Evolutionary conservation across 2,888 invertebrate genomes (phyloP).

Genomic region (Cephus rjabovi): DNA sequence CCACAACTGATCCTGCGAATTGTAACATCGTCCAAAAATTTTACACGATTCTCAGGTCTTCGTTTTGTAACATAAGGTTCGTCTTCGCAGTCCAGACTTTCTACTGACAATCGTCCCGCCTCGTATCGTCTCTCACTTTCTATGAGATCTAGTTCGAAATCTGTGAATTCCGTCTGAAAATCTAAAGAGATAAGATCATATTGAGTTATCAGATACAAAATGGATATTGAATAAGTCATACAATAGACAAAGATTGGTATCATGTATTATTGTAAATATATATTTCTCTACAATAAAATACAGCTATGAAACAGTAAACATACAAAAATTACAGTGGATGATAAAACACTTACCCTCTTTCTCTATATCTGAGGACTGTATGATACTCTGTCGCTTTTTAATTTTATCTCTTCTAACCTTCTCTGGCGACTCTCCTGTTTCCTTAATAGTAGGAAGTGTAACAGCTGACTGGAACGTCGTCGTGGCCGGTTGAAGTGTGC

Average conservation of each 20-base stretch:
- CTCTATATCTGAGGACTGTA: constrained; percentile 12
- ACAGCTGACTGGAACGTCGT: constrained; percentile 12
- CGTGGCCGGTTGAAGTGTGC: constrained; percentile 18
- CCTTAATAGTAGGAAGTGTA: constrained; percentile 33
- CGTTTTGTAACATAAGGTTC: constrained; percentile 7
- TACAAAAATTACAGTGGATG: not conserved
- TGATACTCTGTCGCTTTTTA: constrained; percentile 40
- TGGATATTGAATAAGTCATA: not conserved
- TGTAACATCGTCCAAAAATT: constrained; percentile 14
- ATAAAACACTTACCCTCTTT: not conserved
- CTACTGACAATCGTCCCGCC: constrained; percentile 24
- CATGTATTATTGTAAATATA: not conserved
- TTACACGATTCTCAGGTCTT: constrained; percentile 13
- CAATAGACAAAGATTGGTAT: not conserved
- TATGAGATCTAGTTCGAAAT: constrained; percentile 64
- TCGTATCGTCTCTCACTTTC: constrained; percentile 42
- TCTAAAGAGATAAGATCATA: constrained; percentile 10
- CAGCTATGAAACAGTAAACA: not conserved
- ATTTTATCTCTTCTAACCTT: constrained; percentile 17
- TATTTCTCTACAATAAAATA: not conserved
- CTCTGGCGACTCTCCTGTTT: constrained; percentile 15
- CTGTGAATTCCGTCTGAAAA: constrained; percentile 54
- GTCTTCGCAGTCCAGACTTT: constrained; percentile 26
- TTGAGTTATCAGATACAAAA: not conserved
- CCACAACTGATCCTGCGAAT: constrained; percentile 11